phyloP scores from a whole-genome alignment of 2,888 invertebrate species.

The Hypolimnas misippus region DNA sequence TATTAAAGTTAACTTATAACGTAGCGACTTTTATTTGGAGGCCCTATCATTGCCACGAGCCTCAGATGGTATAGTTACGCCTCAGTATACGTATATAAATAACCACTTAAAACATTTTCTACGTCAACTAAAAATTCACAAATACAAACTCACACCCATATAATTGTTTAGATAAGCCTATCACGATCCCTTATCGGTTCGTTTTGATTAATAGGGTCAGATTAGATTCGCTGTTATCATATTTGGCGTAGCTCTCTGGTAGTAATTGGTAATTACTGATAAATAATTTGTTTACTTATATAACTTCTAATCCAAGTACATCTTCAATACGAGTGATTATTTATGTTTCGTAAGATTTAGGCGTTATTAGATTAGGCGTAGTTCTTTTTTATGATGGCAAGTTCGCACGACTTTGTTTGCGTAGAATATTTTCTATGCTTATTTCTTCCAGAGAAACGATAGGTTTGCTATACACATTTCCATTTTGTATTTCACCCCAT shows the following conservation, averaged over 20 bases:
- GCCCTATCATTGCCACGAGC: too few relatives aligned
- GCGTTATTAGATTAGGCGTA: not conserved
- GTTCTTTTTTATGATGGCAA: too few relatives aligned
- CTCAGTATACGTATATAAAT: too few relatives aligned
- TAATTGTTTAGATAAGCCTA: not conserved
- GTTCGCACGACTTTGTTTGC: too few relatives aligned
- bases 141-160: not conserved
- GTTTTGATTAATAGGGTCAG: not conserved
- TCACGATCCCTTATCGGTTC: not conserved
- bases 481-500: too few relatives aligned
- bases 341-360: not conserved
- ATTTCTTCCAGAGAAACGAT: too few relatives aligned
- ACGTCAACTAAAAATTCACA: not conserved
- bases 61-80: too few relatives aligned
- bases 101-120: not conserved
- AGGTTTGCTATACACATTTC: too few relatives aligned
- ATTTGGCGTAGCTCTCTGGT: not conserved
- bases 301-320: conserved; percentile 5
- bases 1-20: too few relatives aligned
- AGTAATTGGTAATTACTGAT: not conserved
- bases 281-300: not conserved
- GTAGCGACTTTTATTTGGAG: too few relatives aligned
- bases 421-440: too few relatives aligned
- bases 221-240: not conserved
- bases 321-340: conserved; percentile 1